Percentiles rank a stretch among this genome's conserved stretches.
Conservation (phyloP, 2,113 vertebrate species). For the Amia ocellicauda region DNA sequence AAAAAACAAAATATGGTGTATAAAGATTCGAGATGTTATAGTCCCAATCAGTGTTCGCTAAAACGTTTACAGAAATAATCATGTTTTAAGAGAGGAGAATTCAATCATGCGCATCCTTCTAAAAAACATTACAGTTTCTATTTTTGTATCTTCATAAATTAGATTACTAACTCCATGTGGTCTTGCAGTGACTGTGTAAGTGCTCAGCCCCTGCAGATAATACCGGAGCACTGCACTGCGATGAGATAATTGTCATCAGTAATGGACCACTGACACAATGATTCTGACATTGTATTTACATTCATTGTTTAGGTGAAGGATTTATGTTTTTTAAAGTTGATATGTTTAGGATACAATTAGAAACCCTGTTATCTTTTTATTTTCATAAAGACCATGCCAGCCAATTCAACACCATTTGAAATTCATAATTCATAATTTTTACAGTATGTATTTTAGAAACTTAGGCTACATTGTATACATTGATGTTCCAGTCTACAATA, state of each 20-base stretch:
- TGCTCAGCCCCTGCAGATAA: slow-evolving; percentile 2
- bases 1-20: no score
- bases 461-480: no score
- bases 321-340: background rate
- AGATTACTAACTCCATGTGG: slow-evolving; percentile 8
- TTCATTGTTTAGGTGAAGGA: background rate
- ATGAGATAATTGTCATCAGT: background rate
- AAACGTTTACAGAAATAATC: background rate
- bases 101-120: background rate
- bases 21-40: no score
- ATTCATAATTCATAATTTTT: no score
- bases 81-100: background rate
- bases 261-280: background rate
- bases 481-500: no score
- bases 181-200: slow-evolving; percentile 1
- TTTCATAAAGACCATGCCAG: no score
- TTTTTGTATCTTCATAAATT: background rate
- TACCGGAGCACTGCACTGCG: no score
- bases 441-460: no score
- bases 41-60: no score
- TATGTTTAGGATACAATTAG: no score
- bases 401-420: no score
- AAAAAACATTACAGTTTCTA: background rate
- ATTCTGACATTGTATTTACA: background rate
- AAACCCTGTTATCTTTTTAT: no score